Conservation (phyloP, 2,797 vertebrate genomes). For the Xerus rutilus region DNA sequence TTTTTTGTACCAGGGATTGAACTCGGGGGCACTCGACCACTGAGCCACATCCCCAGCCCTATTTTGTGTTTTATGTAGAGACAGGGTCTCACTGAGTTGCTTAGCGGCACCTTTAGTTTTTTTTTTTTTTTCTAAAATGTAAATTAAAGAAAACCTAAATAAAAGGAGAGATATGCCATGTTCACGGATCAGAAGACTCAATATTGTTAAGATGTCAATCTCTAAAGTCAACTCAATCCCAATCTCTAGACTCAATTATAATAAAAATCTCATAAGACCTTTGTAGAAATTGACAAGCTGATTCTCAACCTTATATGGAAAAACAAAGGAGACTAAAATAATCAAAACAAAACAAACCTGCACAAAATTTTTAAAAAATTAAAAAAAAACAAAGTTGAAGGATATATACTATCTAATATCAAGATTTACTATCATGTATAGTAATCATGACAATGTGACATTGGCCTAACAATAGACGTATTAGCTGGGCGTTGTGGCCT, state of each 20-base stretch:
- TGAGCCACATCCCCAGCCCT: no score
- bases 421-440: not conserved
- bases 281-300: not conserved
- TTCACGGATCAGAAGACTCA: not conserved
- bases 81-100: no score
- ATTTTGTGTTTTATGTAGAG: no score
- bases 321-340: not conserved
- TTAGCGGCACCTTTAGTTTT: not conserved
- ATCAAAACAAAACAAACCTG: not conserved
- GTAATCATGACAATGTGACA: not conserved
- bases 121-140: no score
- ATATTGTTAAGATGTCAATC: not conserved
- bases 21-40: no score
- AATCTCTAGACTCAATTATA: not conserved
- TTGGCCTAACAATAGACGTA: not conserved
- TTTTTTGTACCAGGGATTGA: not conserved
- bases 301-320: not conserved
- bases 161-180: not conserved
- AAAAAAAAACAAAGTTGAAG: slow-evolving; percentile 7
- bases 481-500: no score
- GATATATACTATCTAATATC: not conserved
- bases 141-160: not conserved
- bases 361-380: not conserved
- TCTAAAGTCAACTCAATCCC: not conserved
- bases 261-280: not conserved